Evolutionary conservation across 2,888 invertebrate species (phyloP), one percentile per base, ranked within the genome.

Genomic region (Escarpia spicata): DNA sequence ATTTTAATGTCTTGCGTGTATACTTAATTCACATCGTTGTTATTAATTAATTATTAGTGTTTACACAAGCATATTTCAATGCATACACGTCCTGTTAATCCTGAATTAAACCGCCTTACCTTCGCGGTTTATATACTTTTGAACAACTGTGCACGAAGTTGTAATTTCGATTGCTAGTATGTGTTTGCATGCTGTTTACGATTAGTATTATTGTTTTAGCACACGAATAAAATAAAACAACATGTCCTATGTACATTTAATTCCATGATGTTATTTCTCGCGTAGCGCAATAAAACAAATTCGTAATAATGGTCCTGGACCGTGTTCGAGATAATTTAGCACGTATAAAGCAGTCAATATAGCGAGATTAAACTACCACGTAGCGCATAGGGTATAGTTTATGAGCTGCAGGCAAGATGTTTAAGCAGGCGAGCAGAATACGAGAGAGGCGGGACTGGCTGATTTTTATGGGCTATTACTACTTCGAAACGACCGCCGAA

Each of bases 401-500:
- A 75, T 26, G 75, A 75, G 75, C 75, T 75, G 19, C 75, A 75
- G 4, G 75, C 75, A 75, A 75, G 15, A 75, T 75, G n/a, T 75
- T 75, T 75, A 75, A 75, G 75, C 75, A 75, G 75, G n/a, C 75
- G 75, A 26, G 26, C 75, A 15, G 75, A n/a, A n/a, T 26, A 75
- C 75, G 75, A 75, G 26, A n/a, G 26, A 75, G 75, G 75, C 75
- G 75, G 75, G 75, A 3, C 75, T 26, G n/a, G n/a, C 75, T 75
- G 75, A 75, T 75, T 75, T 75, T 75, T 75, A 75, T 75, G 75
- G 75, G 75, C 75, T 75, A 75, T 75, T 75, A 75, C 19, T 75
- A 75, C 75, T 26, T 75, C 26, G 75, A 75, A 75, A 75, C 75
- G 75, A 75, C 75, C 75, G 75, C 15, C 75, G 75, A 75, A 75